Evolutionary conservation across 2,888 invertebrate species (phyloP), one percentile per base, ranked within the genome.

Genomic region (Pyrocoelia pectoralis): DNA sequence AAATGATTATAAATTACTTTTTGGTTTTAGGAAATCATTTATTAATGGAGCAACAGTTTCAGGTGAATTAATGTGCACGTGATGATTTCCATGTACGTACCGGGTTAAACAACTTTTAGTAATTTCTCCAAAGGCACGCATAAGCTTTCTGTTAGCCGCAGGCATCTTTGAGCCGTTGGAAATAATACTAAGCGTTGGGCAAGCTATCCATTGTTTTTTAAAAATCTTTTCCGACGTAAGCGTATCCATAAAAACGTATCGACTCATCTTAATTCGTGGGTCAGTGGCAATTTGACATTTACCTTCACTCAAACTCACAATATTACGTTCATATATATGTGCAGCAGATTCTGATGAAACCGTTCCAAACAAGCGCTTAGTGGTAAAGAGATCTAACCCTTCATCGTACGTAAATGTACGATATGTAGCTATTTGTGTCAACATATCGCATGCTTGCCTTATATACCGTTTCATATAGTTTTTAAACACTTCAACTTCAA

Each of bases 61-160:
- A n/a, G 33, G 33, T n/a, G 33, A 33, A 33, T 33, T 33, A n/a
- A 33, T n/a, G n/a, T 33, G 33, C n/a, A 33, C 33, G 33, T 33
- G 33, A 33, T 33, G 33, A n/a, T 33, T 33, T 33, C 33, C 33
- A n/a, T 8, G 3, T n/a, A 33, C 33, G 8, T 8, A 3, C 8
- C 2, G 2, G 2, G 33, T 33, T 4, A 33, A 2, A 33, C 33
- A 33, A 6, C 8, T 33, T 33, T 33, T 8, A n/a, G 33, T 33
- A 10, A 8, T 2, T 33, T 2, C n/a, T n/a, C 3, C 6, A 24
- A 24, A 24, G 3, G 24, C 6, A 24, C 6, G 4, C 24, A 24
- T 24, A 5, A 24, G 24, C 6, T 24, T 24, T 24, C 6, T 24
- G 3, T 5, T 24, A 24, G 24, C 24, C 6, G 24, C 4, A 5